These are phyloP conservation scores for Dendronephthya gigantea DNA, from an alignment of 64 coral and sea anemone genomes.

Conservation along the genomic window DNA sequence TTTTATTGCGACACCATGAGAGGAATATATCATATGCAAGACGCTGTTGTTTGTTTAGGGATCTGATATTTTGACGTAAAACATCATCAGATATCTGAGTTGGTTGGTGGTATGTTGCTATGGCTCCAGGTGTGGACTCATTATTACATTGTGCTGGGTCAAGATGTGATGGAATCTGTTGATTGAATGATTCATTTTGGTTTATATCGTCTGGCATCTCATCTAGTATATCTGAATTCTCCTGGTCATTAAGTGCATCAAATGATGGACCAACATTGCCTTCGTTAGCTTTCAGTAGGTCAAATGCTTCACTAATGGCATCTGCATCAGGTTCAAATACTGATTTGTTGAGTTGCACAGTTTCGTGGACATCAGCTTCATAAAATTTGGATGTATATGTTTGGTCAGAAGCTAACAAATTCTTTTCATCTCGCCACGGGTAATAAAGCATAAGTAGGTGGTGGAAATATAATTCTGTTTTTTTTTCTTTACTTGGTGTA, in stretches of 20 bases:
- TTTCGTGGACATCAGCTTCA: slow-evolving; percentile 17
- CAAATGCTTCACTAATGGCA: slow-evolving; percentile 15
- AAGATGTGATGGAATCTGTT: slow-evolving; percentile 46
- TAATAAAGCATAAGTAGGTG: slow-evolving; percentile 37
- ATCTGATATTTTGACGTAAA: background rate
- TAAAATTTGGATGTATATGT: slow-evolving; percentile 28
- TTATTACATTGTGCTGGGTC: background rate
- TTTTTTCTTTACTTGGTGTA: background rate
- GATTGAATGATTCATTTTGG: slow-evolving; percentile 16
- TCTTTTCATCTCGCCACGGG: too few species aligned
- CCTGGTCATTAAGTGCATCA: slow-evolving; percentile 48
- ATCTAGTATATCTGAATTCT: slow-evolving; percentile 32
- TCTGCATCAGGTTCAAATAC: slow-evolving; percentile 42
- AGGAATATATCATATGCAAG: background rate
- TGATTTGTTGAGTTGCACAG: slow-evolving; percentile 11
- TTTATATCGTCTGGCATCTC: slow-evolving; percentile 21
- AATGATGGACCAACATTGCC: slow-evolving; percentile 18
- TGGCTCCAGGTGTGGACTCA: too few species aligned
- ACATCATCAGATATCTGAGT: background rate
- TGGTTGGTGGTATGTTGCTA: too few species aligned
- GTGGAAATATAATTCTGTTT: background rate
- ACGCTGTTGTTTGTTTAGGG: background rate
- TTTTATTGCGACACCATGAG: background rate
- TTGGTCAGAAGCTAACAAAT: background rate
- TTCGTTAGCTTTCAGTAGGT: slow-evolving; percentile 1